Conservation (phyloP, 92 coral and sea anemone species). For the Zoanthus sansibaricus region DNA sequence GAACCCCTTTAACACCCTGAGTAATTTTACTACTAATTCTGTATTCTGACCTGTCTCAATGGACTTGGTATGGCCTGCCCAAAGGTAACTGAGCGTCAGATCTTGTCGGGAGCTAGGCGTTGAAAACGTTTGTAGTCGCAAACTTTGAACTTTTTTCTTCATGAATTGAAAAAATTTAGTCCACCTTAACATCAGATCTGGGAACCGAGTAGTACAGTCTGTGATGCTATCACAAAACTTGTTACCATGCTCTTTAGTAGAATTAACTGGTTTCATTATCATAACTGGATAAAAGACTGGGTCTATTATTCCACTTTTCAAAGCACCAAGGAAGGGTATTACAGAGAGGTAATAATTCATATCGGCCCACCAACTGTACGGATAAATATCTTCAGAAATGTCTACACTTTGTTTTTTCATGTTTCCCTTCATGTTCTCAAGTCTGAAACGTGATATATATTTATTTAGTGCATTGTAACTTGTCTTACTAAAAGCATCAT, state of each 20-base stretch:
- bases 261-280: conserved; percentile 61
- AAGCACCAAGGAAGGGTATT: conserved; percentile 83
- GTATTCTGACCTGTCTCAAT: conserved; percentile 58
- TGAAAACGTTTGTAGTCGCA: background rate
- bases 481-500: too few species aligned
- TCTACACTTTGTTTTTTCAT: background rate
- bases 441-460: conserved; percentile 2
- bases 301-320: conserved; percentile 73
- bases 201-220: conserved; percentile 63
- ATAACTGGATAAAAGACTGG: conserved; percentile 56
- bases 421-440: background rate
- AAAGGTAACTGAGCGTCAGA: conserved; percentile 49
- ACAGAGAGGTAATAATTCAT: conserved; percentile 86
- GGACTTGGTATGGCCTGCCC: conserved; percentile 70
- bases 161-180: conserved; percentile 65
- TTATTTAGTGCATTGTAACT: too few species aligned
- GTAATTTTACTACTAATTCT: background rate
- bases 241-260: conserved; percentile 53
- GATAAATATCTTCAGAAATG: conserved; percentile 40
- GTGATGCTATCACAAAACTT: conserved; percentile 74
- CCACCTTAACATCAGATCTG: conserved; percentile 70
- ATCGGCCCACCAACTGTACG: conserved; percentile 93
- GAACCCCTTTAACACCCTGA: too few species aligned
- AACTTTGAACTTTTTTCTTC: background rate
- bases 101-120: conserved; percentile 36